phyloP scores from a whole-genome alignment of 1,140 invertebrate genomes.

The Neodiprion virginianus region DNA sequence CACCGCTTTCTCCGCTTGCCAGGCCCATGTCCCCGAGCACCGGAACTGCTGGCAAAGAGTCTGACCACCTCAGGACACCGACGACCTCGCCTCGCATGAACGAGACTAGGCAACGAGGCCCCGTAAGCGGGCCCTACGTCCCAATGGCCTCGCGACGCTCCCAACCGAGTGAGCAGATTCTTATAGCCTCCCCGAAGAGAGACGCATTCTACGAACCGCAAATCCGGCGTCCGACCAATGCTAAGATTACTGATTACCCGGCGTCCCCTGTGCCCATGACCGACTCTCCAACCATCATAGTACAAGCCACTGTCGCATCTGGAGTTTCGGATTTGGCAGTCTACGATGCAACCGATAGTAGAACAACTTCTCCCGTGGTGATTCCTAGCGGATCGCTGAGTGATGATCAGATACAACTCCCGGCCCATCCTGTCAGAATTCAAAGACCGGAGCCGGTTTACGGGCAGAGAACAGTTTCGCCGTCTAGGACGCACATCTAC shows the following conservation, averaged over 20 bases:
- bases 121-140: conserved; percentile 18
- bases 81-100: conserved; percentile 23
- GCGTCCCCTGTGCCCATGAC: conserved; percentile 47
- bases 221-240: conserved; percentile 30
- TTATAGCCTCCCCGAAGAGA: conserved; percentile 56
- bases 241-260: conserved; percentile 28
- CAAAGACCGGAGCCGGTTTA: conserved; percentile 9
- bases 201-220: conserved; percentile 39
- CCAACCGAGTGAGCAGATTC: conserved; percentile 53
- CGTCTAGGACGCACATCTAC: background rate
- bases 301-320: conserved; percentile 28
- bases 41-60: background rate
- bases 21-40: background rate
- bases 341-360: background rate
- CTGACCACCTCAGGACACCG: conserved; percentile 9
- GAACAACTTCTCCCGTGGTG: background rate
- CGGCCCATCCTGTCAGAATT: background rate
- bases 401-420: background rate
- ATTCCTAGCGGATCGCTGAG: background rate
- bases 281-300: conserved; percentile 31
- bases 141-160: conserved; percentile 34
- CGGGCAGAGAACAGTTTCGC: conserved; percentile 1
- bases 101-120: conserved; percentile 17
- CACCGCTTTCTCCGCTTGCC: background rate
- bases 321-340: conserved; percentile 17